Evolutionary conservation across 2,888 invertebrate genomes (phyloP).

Genomic region (Dione vanillae): DNA sequence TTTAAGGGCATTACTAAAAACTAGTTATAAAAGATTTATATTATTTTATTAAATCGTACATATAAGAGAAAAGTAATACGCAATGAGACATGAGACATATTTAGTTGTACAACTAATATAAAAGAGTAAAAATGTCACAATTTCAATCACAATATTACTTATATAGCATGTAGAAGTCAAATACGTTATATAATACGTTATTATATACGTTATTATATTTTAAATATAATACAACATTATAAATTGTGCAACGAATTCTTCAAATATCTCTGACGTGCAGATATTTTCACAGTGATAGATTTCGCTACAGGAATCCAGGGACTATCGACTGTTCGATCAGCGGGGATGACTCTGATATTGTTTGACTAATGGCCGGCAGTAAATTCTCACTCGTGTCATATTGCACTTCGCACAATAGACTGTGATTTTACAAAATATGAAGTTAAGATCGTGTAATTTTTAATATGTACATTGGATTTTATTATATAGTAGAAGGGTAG

Average conservation of each 20-base stretch:
- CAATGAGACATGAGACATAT: too few relatives aligned
- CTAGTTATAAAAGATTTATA: too few relatives aligned
- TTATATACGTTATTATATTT: background rate
- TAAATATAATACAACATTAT: background rate
- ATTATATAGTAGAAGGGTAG: background rate
- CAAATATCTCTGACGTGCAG: constrained; percentile 35
- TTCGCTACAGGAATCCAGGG: constrained; percentile 47
- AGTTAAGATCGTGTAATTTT: constrained; percentile 16
- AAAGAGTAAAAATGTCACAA: too few relatives aligned
- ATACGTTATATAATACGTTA: too few relatives aligned
- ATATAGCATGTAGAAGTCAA: background rate
- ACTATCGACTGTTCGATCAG: constrained; percentile 56
- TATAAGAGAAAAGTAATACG: too few relatives aligned
- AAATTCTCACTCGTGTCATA: constrained; percentile 60
- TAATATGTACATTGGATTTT: constrained; percentile 3
- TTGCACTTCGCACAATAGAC: constrained; percentile 60
- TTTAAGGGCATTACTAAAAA: too few relatives aligned
- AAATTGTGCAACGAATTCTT: constrained; percentile 18
- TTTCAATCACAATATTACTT: too few relatives aligned
- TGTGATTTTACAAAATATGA: constrained; percentile 35
- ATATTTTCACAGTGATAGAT: constrained; percentile 49
- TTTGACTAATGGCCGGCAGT: constrained; percentile 67
- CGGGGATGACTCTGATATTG: constrained; percentile 63
- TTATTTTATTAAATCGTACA: too few relatives aligned
- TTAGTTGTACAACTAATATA: too few relatives aligned